Base-by-base conservation (phyloP, 2,113 vertebrate genomes). In the Ceratotherium simum region DNA sequence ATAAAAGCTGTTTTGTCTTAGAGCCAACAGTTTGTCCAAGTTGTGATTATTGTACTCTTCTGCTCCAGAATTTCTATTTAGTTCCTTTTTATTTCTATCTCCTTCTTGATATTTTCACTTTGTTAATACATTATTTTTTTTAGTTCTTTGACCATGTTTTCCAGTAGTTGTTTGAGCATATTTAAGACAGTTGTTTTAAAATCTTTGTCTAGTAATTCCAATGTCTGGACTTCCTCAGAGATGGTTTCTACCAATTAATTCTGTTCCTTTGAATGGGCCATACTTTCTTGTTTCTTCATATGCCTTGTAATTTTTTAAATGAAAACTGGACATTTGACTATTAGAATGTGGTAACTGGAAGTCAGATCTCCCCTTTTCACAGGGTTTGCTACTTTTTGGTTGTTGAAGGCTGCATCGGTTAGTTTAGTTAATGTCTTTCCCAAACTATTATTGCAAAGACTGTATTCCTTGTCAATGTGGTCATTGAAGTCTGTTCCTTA, bases 151-250 rank as follows among this genome's bases (percentile, higher is more conserved):
- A 29, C 76, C 42, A 72, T 84, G 58, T 79, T 90, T 95, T 39
- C 70, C 13, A 60, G 83, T 72, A 79, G 62, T 56, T 51, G 20
- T 92, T 93, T 79, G 13, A 90, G 54, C 46, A 85, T 58, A 92
- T 93, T 89, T 93, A 81, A 95, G n/a, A 92, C 11, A 65, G 48
- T n/a, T 89, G 56, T 84, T 95, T 90, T 90, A 58, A 95, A 79
- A 89, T 90, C 64, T 72, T 72, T 92, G 36, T 91, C 21, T 60
- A 69, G 17, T 95, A 83, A 84, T 90, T 80, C 0, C 42, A 93
- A 23, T 76, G 42, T 82, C 39, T 82, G 51, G 0, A n/a, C 58
- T 83, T 78, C 33, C 70, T 91, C 36, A 80, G 56, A 78, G 39
- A 80, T 21, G 5, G 56, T 90, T 72, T 97, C 58, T 79, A n/a